Percentiles rank a stretch among this genome's conserved stretches.
phyloP scores from a whole-genome alignment of 2,113 vertebrate genomes.

The Aramus guarauna region DNA sequence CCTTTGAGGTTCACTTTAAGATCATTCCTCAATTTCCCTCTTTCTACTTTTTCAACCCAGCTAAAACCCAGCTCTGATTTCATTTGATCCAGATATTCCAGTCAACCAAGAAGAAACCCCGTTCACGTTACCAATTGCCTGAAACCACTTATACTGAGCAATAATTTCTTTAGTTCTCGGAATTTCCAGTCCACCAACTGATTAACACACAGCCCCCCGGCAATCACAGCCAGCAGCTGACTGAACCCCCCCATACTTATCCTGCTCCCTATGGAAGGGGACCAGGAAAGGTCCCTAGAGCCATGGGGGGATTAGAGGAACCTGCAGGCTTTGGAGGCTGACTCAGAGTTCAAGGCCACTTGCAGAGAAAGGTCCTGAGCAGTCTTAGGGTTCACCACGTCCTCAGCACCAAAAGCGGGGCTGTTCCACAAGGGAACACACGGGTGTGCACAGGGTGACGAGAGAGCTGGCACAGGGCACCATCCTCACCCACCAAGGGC shows the following conservation, averaged over 20 bases:
- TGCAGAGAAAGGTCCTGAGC: not conserved
- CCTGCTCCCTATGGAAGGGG: not conserved
- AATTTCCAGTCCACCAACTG: not conserved
- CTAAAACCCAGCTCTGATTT: not conserved
- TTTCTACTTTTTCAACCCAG: not conserved
- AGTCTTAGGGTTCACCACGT: not conserved
- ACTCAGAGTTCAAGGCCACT: not conserved
- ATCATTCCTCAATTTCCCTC: not conserved
- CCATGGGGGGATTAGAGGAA: not conserved
- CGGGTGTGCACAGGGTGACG: not conserved
- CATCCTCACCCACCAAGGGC: not conserved
- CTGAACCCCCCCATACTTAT: not conserved
- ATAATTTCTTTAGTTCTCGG: not conserved
- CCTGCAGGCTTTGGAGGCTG: not conserved
- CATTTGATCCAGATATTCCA: not conserved
- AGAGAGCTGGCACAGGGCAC: not conserved
- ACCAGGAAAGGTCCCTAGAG: fast-evolving
- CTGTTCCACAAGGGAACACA: not conserved
- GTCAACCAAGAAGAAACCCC: not conserved
- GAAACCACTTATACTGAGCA: not conserved
- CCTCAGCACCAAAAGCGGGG: not conserved
- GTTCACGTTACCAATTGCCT: not conserved
- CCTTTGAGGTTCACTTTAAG: not conserved
- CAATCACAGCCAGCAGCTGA: not conserved
- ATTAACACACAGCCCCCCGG: not conserved